phyloP scores from a whole-genome alignment of 2,888 invertebrate genomes.

The Leucophenga montana region DNA sequence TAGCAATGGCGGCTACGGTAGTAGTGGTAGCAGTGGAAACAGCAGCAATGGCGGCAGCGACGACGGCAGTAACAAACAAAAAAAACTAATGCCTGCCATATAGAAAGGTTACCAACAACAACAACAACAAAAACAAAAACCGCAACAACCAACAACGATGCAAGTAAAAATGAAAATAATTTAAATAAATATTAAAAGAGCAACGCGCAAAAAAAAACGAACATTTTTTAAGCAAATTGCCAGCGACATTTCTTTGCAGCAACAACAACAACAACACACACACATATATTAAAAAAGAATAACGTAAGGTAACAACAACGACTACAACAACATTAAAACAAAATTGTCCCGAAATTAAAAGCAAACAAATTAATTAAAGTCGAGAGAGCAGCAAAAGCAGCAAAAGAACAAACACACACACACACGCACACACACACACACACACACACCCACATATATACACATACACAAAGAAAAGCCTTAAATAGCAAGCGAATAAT shows the following conservation, averaged over 20 bases:
- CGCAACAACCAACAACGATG: too few relatives aligned
- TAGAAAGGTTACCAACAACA: too few relatives aligned
- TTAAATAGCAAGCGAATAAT: background rate
- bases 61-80: constrained; percentile 9
- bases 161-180: background rate
- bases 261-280: background rate
- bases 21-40: background rate
- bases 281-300: background rate
- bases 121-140: too few relatives aligned
- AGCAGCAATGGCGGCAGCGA: constrained; percentile 30
- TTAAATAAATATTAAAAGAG: constrained; percentile 7
- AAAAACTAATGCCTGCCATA: background rate
- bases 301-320: background rate
- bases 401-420: constrained; percentile 6
- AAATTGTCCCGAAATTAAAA: constrained; percentile 40
- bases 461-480: background rate
- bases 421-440: background rate
- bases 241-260: too few relatives aligned
- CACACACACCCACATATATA: background rate
- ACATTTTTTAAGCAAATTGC: background rate
- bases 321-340: constrained; percentile 17
- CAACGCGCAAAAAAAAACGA: background rate
- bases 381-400: constrained; percentile 11
- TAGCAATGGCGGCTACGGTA: constrained; percentile 30
- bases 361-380: constrained; percentile 41